These are phyloP conservation scores for Ernsta delagoae DNA, from an alignment of 2,888 invertebrate species.

Conservation along the genomic window DNA sequence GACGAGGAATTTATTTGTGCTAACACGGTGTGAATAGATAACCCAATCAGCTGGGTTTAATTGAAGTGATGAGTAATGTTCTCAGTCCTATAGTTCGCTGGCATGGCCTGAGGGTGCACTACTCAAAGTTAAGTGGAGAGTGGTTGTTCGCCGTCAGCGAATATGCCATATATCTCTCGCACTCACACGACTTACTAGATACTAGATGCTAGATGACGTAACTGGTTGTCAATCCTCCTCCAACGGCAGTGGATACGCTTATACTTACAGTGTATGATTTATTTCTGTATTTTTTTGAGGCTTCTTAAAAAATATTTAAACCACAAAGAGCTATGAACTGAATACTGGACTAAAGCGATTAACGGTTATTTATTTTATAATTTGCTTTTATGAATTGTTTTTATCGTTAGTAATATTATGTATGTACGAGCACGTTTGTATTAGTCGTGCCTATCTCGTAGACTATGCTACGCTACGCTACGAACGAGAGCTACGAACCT, in stretches of 20 bases:
- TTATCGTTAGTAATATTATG: too few species aligned
- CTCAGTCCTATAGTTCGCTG: slow-evolving; percentile 39
- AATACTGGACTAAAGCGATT: too few species aligned
- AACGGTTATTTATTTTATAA: too few species aligned
- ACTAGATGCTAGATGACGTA: slow-evolving; percentile 40
- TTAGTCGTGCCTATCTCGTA: too few species aligned
- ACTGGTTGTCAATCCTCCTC: slow-evolving; percentile 39
- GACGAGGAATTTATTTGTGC: slow-evolving; percentile 19
- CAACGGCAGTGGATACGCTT: slow-evolving; percentile 12
- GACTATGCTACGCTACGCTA: too few species aligned
- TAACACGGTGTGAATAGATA: slow-evolving; percentile 12
- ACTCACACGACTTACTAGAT: slow-evolving; percentile 48
- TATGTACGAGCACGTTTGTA: too few species aligned
- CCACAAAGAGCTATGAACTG: too few species aligned
- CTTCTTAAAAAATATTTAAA: too few species aligned
- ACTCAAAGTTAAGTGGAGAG: slow-evolving; percentile 51
- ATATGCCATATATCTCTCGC: slow-evolving; percentile 50
- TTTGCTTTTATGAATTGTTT: too few species aligned
- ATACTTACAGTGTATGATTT: not conserved
- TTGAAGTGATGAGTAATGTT: slow-evolving; percentile 50
- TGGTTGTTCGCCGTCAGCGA: slow-evolving; percentile 53
- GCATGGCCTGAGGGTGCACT: slow-evolving; percentile 53
- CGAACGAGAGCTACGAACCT: too few species aligned
- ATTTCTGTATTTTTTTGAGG: too few species aligned
- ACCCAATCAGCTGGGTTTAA: slow-evolving; percentile 47